phyloP scores from a whole-genome alignment of 2,888 invertebrate species.

The Agrilus mali region DNA sequence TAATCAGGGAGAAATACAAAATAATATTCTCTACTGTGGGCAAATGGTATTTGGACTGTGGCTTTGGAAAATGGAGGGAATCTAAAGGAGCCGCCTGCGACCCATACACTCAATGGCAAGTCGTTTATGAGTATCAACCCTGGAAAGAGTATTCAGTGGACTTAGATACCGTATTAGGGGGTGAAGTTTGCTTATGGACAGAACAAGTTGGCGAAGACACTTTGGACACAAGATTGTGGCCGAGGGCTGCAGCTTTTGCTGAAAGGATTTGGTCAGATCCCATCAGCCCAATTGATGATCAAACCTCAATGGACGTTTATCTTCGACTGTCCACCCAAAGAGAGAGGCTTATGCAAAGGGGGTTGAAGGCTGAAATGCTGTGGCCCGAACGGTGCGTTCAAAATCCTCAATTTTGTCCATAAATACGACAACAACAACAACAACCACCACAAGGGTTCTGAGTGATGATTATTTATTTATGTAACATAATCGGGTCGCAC shows the following conservation, averaged over 20 bases:
- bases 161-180: slow-evolving; percentile 43
- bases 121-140: slow-evolving; percentile 66
- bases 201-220: slow-evolving; percentile 63
- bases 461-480: too few species aligned
- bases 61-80: slow-evolving; percentile 71
- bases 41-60: slow-evolving; percentile 77
- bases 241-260: slow-evolving; percentile 63
- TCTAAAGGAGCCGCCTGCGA: slow-evolving; percentile 62
- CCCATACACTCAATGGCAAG: slow-evolving; percentile 75
- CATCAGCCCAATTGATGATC: slow-evolving; percentile 29
- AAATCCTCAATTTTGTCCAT: slow-evolving; percentile 36
- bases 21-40: slow-evolving; percentile 71
- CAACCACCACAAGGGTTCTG: too few species aligned
- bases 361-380: slow-evolving; percentile 50
- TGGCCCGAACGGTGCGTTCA: slow-evolving; percentile 66
- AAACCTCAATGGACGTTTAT: slow-evolving; percentile 45
- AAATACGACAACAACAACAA: too few species aligned
- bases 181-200: slow-evolving; percentile 71
- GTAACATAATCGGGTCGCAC: too few species aligned
- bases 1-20: slow-evolving; percentile 58
- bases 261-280: slow-evolving; percentile 62
- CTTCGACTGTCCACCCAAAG: slow-evolving; percentile 50
- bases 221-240: slow-evolving; percentile 69
- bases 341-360: slow-evolving; percentile 45
- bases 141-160: slow-evolving; percentile 40